phyloP scores from a whole-genome alignment of 2,888 invertebrate species.

The Neoaliturus tenellus region DNA sequence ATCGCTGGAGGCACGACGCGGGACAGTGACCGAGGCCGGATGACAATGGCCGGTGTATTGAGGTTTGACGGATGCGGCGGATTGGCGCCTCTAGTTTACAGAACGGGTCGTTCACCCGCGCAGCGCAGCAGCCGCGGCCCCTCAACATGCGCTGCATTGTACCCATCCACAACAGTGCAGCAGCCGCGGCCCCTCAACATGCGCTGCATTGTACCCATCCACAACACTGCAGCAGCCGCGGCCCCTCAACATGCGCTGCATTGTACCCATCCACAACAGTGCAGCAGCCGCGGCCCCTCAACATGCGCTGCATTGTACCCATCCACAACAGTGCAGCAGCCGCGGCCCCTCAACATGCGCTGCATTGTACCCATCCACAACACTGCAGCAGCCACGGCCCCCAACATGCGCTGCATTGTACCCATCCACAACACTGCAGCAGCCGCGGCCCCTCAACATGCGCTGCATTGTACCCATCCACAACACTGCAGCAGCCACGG shows the following conservation, averaged over 20 bases:
- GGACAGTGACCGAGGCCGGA: not conserved
- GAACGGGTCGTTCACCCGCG: conserved; percentile 26
- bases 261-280: not conserved
- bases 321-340: no score
- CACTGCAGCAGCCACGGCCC: no score
- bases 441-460: no score
- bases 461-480: not conserved
- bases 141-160: conserved; percentile 12
- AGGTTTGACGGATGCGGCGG: not conserved
- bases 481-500: no score
- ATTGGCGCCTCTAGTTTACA: conserved; percentile 46
- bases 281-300: no score
- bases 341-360: not conserved
- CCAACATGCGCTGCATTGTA: no score
- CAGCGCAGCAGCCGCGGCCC: not conserved
- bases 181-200: no score
- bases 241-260: not conserved
- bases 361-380: not conserved
- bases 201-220: no score
- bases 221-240: no score
- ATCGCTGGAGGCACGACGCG: no score
- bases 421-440: no score
- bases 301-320: no score
- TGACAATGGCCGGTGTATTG: conserved; percentile 11
- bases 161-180: not conserved